A percentile compares a stretch with the other conserved stretches of the same genome.
These are phyloP conservation scores for Pyrocephalus nanus DNA, from an alignment of 2,797 vertebrate species.

Conservation along the genomic window DNA sequence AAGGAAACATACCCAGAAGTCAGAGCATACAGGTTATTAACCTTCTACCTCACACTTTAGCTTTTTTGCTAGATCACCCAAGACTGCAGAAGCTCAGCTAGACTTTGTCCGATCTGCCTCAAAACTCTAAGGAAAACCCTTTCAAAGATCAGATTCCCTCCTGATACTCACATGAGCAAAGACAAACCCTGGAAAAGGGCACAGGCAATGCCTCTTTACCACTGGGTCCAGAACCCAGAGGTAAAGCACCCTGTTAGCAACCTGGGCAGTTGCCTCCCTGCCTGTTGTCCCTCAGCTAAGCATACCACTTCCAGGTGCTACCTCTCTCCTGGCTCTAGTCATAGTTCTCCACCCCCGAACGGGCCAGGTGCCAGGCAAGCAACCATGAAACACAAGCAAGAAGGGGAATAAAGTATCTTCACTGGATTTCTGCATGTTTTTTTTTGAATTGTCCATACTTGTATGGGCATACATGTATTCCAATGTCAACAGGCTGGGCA, in stretches of 20 bases:
- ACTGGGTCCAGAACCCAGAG: not conserved
- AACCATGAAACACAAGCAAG: not conserved
- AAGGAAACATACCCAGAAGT: not conserved
- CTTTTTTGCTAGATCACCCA: not conserved
- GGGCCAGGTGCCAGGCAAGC: not conserved
- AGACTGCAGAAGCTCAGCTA: not conserved
- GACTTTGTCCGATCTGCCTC: not conserved
- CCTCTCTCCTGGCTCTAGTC: not conserved
- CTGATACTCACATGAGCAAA: fast-evolving
- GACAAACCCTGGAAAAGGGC: not conserved
- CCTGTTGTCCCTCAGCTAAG: not conserved
- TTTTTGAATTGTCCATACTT: not conserved
- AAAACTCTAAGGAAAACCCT: not conserved
- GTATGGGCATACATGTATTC: not conserved
- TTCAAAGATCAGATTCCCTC: not conserved
- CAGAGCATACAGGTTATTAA: not conserved
- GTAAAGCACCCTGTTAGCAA: not conserved
- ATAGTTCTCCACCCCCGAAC: not conserved
- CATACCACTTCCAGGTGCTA: not conserved
- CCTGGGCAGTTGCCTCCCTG: not conserved
- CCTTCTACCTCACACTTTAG: not conserved
- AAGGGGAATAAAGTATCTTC: not conserved
- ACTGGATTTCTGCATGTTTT: not conserved
- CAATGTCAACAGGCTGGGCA: not conserved
- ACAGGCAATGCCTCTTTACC: not conserved